Evolutionary conservation across 1,140 invertebrate genomes (phyloP).

Genomic region (Drosophila baimaii): DNA sequence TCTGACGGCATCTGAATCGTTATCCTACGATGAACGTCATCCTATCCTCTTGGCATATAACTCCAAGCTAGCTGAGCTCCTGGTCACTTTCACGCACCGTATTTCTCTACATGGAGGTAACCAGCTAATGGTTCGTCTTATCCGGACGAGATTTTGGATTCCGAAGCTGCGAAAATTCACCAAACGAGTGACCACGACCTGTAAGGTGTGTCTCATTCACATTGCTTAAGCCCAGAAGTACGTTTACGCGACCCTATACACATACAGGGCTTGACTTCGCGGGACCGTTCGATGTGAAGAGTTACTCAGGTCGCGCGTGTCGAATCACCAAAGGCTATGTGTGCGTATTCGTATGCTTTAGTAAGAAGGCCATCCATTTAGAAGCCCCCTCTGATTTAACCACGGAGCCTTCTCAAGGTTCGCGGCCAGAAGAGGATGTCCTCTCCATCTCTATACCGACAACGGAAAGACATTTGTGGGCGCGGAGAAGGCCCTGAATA

Average conservation of each 20-base stretch:
- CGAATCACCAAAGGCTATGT: slow-evolving; percentile 64
- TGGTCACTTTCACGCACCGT: no score
- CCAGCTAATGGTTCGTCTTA: no score
- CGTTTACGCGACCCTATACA: slow-evolving; percentile 47
- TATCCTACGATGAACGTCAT: no score
- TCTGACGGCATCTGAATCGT: no score
- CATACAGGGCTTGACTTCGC: slow-evolving; percentile 76
- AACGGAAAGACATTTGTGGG: slow-evolving; percentile 6
- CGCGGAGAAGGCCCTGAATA: neutral
- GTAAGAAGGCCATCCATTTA: slow-evolving; percentile 14
- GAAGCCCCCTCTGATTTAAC: neutral
- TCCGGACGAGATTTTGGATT: no score
- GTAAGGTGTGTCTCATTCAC: neutral
- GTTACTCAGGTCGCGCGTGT: slow-evolving; percentile 31
- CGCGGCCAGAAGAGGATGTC: neutral
- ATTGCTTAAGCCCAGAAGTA: no score
- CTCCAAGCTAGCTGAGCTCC: no score
- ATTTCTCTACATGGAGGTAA: no score
- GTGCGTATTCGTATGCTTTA: slow-evolving; percentile 60
- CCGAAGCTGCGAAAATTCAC: neutral
- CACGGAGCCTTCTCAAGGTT: neutral
- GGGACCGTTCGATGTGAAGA: slow-evolving; percentile 73
- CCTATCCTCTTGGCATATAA: no score
- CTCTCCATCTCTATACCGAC: neutral
- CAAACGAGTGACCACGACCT: neutral